These are phyloP conservation scores for Mya arenaria DNA, from an alignment of 1,140 invertebrate genomes.

Conservation along the genomic window DNA sequence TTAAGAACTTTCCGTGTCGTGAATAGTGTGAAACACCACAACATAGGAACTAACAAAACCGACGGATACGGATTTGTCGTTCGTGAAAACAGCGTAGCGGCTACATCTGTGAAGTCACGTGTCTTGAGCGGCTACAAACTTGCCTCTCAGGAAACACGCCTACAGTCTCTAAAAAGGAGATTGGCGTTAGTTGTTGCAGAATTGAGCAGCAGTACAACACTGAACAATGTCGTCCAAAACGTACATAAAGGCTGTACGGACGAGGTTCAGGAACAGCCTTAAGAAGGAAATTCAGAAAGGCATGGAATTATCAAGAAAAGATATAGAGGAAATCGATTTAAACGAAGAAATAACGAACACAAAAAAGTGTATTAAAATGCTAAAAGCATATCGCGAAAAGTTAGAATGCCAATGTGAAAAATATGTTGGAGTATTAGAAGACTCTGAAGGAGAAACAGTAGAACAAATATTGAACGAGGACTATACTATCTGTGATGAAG, in stretches of 20 bases:
- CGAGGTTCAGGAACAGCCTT: background rate
- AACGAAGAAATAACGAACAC: background rate
- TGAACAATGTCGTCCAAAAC: background rate
- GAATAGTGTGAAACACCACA: too few relatives aligned
- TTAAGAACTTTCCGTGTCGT: too few relatives aligned
- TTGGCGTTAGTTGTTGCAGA: too few relatives aligned
- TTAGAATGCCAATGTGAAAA: background rate
- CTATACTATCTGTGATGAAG: background rate
- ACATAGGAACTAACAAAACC: too few relatives aligned
- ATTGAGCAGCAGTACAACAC: too few relatives aligned
- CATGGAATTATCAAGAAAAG: background rate
- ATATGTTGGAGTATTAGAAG: background rate
- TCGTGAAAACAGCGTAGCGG: too few relatives aligned
- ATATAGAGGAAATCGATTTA: background rate
- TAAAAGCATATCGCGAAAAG: constrained; percentile 7
- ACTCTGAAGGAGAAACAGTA: background rate
- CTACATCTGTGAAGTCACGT: too few relatives aligned
- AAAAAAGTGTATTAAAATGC: constrained; percentile 9
- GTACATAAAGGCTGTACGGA: constrained; percentile 15
- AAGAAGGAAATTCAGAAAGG: background rate
- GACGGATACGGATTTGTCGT: too few relatives aligned
- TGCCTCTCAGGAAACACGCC: too few relatives aligned
- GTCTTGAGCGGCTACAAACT: too few relatives aligned
- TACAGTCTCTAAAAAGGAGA: too few relatives aligned
- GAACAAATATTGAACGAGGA: background rate